phyloP scores from a whole-genome alignment of 2,797 vertebrate genomes.

The Geotria australis region DNA sequence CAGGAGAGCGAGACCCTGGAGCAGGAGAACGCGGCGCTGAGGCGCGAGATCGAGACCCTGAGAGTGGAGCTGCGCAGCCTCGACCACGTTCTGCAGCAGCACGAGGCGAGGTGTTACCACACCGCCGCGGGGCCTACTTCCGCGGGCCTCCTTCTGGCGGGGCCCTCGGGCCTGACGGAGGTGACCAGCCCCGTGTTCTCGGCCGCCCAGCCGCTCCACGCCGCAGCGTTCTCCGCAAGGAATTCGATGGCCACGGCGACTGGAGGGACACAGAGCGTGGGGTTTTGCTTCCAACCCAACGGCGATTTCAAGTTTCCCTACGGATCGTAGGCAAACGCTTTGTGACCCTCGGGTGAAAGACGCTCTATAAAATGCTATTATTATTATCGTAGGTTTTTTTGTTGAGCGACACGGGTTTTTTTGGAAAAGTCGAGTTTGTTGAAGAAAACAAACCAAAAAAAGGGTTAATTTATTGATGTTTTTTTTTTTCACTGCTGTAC shows the following conservation, averaged over 20 bases:
- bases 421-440: no score
- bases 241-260: background rate
- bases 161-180: background rate
- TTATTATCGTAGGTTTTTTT: no score
- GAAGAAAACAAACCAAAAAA: no score
- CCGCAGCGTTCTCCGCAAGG: background rate
- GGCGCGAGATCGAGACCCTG: conserved; percentile 67
- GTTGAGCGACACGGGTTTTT: no score
- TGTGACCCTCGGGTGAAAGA: no score
- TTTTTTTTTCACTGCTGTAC: no score
- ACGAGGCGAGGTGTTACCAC: conserved; percentile 38
- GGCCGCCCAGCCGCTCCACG: background rate
- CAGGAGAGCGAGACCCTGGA: conserved; percentile 87
- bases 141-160: background rate
- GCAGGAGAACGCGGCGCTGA: conserved; percentile 56
- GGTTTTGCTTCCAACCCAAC: no score
- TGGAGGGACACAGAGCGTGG: no score
- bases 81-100: conserved; percentile 42
- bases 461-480: no score
- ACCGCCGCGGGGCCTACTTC: background rate
- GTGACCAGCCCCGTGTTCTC: background rate
- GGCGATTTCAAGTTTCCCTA: no score
- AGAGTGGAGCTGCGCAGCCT: conserved; percentile 73
- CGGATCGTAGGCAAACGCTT: no score
- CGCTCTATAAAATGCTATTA: no score